Percentiles rank a stretch among this genome's conserved stretches.
Conservation (phyloP, 37 sponge, comb jelly and placozoan genomes). For the Beroe forskalii region DNA sequence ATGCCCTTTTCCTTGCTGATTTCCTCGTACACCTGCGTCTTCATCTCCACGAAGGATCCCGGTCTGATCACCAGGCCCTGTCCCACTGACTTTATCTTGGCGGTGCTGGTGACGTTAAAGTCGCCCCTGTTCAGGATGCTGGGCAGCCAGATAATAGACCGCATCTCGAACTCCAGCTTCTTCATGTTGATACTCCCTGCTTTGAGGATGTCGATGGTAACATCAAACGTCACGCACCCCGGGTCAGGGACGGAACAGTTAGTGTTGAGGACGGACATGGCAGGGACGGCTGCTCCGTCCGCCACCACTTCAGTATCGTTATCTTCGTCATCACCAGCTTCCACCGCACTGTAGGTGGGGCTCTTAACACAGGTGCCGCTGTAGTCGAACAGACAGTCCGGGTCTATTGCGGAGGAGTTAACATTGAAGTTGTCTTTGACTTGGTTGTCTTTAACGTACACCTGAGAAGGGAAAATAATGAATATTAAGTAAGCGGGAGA, state of each 20-base stretch:
- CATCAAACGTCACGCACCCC: slow-evolving; percentile 46
- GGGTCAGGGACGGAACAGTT: slow-evolving; percentile 39
- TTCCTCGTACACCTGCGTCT: neutral
- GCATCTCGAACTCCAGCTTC: slow-evolving; percentile 54
- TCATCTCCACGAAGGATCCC: slow-evolving; percentile 35
- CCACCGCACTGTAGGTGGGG: neutral
- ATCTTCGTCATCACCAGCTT: neutral
- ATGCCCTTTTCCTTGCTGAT: slow-evolving; percentile 12
- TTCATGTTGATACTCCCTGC: slow-evolving; percentile 61
- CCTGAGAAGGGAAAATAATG: slow-evolving; percentile 3
- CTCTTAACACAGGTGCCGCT: neutral
- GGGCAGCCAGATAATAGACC: slow-evolving; percentile 62
- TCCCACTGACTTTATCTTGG: slow-evolving; percentile 14
- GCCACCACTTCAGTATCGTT: neutral
- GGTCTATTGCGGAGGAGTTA: slow-evolving; percentile 5
- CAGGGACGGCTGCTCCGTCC: neutral
- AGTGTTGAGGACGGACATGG: slow-evolving; percentile 2
- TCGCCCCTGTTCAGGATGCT: slow-evolving; percentile 7
- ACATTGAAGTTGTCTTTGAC: slow-evolving; percentile 38
- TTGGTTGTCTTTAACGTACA: slow-evolving; percentile 61
- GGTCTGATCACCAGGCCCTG: slow-evolving; percentile 45
- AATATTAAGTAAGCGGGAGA: neutral
- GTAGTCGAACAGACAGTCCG: slow-evolving; percentile 51
- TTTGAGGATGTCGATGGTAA: slow-evolving; percentile 59
- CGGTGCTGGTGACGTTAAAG: slow-evolving; percentile 42